These are phyloP conservation scores for Diarsia rubi DNA, from an alignment of 2,888 invertebrate species.

Conservation along the genomic window DNA sequence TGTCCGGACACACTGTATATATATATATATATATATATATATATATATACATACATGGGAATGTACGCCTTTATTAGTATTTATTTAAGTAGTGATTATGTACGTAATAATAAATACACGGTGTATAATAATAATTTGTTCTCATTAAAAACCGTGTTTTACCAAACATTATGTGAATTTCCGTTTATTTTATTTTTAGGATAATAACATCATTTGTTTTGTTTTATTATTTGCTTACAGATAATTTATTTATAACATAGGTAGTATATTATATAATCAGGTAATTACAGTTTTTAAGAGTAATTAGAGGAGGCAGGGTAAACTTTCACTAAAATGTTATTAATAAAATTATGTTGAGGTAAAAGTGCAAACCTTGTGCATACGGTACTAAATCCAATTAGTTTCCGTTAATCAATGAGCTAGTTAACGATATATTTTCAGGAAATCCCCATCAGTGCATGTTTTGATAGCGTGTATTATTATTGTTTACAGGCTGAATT, in stretches of 20 bases:
- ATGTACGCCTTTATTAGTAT: conserved; percentile 39
- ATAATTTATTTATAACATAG: neutral
- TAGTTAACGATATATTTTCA: conserved; percentile 1
- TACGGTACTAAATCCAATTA: conserved; percentile 5
- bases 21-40: too few relatives aligned
- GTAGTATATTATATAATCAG: neutral
- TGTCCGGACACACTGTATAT: too few relatives aligned
- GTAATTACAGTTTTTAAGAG: neutral
- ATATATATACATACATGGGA: too few relatives aligned
- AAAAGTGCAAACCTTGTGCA: neutral
- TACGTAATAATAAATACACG: conserved; percentile 19
- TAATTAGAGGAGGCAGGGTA: neutral
- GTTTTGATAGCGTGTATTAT: neutral
- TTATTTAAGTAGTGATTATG: conserved; percentile 2
- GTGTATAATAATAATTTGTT: neutral
- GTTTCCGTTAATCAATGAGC: conserved; percentile 6
- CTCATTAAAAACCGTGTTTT: conserved; percentile 55
- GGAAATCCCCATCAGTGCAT: neutral
- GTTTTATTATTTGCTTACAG: conserved; percentile 17
- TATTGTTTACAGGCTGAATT: neutral
- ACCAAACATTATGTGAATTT: conserved; percentile 54
- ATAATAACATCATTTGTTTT: conserved; percentile 14
- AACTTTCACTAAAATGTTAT: neutral
- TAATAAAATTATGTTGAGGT: conserved; percentile 1
- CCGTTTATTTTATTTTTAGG: conserved; percentile 54